phyloP scores from a whole-genome alignment of 92 coral and sea anemone genomes.

The Bergia puertoricense region DNA sequence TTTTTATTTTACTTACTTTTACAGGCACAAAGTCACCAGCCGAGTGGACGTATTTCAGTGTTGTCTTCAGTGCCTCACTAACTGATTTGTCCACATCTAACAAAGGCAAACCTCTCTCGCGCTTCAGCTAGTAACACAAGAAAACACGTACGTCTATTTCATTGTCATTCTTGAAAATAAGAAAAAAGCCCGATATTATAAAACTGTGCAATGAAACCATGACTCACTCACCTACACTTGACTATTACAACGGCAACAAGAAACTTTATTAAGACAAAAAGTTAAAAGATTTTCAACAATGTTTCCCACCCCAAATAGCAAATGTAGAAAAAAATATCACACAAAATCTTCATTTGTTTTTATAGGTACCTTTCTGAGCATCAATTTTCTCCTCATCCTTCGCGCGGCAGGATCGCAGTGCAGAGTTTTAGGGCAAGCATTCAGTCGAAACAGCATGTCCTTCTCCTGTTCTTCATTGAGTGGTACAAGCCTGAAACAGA shows the following conservation, averaged over 20 bases:
- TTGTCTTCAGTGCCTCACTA: constrained; percentile 55
- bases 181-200: neutral
- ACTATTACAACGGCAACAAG: no score
- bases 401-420: constrained; percentile 71
- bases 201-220: no score
- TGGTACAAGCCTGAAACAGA: constrained; percentile 47
- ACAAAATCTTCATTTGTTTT: neutral
- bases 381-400: constrained; percentile 80
- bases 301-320: neutral
- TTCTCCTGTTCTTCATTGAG: constrained; percentile 77
- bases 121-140: constrained; percentile 56
- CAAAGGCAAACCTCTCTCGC: constrained; percentile 72
- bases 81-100: constrained; percentile 77
- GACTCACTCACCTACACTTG: no score
- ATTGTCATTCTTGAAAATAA: neutral
- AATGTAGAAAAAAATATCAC: neutral
- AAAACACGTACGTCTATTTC: neutral
- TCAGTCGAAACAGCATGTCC: constrained; percentile 73
- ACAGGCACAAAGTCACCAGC: constrained; percentile 61
- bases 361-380: constrained; percentile 68
- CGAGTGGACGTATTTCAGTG: constrained; percentile 59
- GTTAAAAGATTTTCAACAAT: no score
- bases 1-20: constrained; percentile 46
- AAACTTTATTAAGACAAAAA: no score
- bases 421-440: constrained; percentile 65